Base-by-base conservation (phyloP, 2,888 invertebrate genomes). In the Hemithea aestivaria region DNA sequence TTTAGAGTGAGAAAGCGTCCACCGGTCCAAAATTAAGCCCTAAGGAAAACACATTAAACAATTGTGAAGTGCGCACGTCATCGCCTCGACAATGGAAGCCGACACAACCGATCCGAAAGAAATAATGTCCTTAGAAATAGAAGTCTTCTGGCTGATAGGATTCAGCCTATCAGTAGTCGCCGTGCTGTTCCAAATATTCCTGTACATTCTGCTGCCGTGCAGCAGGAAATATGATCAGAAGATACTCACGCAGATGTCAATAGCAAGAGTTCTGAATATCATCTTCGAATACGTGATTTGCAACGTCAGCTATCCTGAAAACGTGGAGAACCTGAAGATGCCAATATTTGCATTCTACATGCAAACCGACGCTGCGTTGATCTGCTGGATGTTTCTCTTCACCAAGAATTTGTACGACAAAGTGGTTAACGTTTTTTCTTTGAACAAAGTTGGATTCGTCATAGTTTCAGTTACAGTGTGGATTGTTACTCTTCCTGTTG, bases 401-500 rank as follows among this genome's bases (percentile, higher is more conserved):
- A 72, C 76, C 0, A 77, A 73, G 43, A 73, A 77, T 34, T 45
- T 83, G 5, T 80, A 78, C 45, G 66, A 76, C 8, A 79, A 79
- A 56, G 61, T 79, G 4, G 66, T 80, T 1, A 26, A 66, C 1
- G 80, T 76, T 25, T 75, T 74, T 20, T 40, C 48, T 1, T 27
- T 56, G 2, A 48, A 52, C 8, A 61, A 61, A 23, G 43, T 40
- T 7, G 66, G 57, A 22, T 53, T 78, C 2, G 6, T 50, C 0
- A 1, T 58, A 0, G 32, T 64, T 0, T 65, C 66, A 0, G 9
- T 59, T 1, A 9, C 58, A 0, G 55, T 73, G 20, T 81, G 75
- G 75, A 22, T 49, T 0, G 10, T 62, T 1, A 56, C 71, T 1
- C 27, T 73, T n/a, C 67, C 69, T 0, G 6, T 74, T 0, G 74